phyloP scores from a whole-genome alignment of 2,888 invertebrate species.

The Drosophila koepferae region DNA sequence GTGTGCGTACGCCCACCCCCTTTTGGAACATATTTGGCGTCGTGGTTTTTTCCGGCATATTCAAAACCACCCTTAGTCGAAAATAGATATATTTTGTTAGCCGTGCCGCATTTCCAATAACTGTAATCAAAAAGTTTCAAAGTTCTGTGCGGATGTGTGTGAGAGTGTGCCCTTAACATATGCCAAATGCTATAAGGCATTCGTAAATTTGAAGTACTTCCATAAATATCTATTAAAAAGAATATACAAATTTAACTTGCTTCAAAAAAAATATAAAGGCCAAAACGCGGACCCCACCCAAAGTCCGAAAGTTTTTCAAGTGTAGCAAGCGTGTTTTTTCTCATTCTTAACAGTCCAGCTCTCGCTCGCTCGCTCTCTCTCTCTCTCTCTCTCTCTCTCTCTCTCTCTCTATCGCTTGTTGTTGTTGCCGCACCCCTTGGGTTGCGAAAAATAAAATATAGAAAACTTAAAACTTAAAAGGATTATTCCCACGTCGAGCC shows the following conservation, averaged over 20 bases:
- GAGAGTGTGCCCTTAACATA: conserved; percentile 7
- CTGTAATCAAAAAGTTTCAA: conserved; percentile 32
- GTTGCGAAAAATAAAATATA: conserved; percentile 39
- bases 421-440: conserved; percentile 69
- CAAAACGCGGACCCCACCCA: conserved; percentile 68
- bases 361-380: background rate
- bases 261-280: conserved; percentile 18
- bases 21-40: conserved; percentile 52
- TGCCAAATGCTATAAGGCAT: conserved; percentile 1
- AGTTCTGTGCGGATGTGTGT: background rate
- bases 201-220: conserved; percentile 3
- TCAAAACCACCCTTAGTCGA: conserved; percentile 56
- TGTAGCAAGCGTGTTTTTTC: conserved; percentile 51
- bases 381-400: background rate
- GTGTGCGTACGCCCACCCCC: conserved; percentile 56
- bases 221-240: background rate
- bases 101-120: conserved; percentile 49
- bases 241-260: conserved; percentile 10
- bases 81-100: conserved; percentile 29
- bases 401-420: conserved; percentile 18
- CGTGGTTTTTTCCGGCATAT: conserved; percentile 49
- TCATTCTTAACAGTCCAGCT: background rate
- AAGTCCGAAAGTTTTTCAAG: conserved; percentile 70
- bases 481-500: conserved; percentile 56
- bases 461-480: conserved; percentile 59